Evolutionary conservation across 2,113 vertebrate genomes (phyloP), one percentile per base, ranked within the genome.

Genomic region (Chrysochloris asiatica): DNA sequence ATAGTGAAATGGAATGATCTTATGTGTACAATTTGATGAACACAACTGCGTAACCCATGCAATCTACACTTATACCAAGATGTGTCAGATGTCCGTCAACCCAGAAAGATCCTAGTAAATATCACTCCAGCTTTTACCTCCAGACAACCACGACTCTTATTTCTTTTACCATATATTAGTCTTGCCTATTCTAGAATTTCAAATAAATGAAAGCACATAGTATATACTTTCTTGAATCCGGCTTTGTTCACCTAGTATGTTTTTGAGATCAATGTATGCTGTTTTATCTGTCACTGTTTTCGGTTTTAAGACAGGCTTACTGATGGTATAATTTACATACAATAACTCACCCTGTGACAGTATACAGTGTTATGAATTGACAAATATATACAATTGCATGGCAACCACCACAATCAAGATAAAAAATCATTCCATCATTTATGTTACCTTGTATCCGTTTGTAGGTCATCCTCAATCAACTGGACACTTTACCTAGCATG

Each of bases 331-430:
- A 93, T 9, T 88, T 88, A 82, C 30, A 78, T 50, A 56, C 8
- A 94, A 72, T 47, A 87, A 93, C 77, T 89, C 41, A 72, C 30
- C n/a, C 43, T n/a, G 73, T 73, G 83, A 73, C 85, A 88, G 26
- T 78, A 13, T 28, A 56, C 3, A 67, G 28, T 86, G 67, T 61
- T 41, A 81, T 95, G 72, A 84, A 45, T 86, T 83, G 38, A 82
- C 48, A 88, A 92, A 87, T 26, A 14, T 12, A 84, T 22, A 63
- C 21, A 43, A n/a, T 73, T 73, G 10, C 56, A 67, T 86, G 67
- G 65, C 52, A 30, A 65, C 36, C 28, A 76, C 24, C 54, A 76
- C 72, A 89, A 69, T 63, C 81, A 54, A 54, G 16, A 88, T 8
- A 86, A 2, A 88, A 14, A 65, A 83, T n/a, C n/a, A n/a, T n/a